These are phyloP conservation scores for Platycercus adscitus DNA, from an alignment of 2,113 vertebrate species.

Conservation along the genomic window DNA sequence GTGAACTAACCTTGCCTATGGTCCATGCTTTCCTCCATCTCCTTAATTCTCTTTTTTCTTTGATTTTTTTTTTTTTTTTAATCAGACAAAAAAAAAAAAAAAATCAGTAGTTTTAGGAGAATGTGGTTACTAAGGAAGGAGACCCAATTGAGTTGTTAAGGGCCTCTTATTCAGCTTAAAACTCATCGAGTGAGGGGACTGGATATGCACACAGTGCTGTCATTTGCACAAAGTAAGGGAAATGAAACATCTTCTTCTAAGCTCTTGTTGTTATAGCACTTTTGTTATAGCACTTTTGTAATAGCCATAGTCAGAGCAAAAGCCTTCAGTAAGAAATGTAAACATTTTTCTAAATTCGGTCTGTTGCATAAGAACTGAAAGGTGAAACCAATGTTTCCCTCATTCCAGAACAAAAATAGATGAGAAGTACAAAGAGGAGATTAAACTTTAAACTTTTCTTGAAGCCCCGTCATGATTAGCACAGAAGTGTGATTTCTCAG, in stretches of 20 bases:
- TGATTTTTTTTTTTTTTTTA: background rate
- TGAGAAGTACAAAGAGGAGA: background rate
- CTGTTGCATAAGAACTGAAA: slow-evolving; percentile 16
- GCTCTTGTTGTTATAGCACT: background rate
- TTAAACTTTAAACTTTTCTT: background rate
- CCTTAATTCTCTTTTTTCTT: background rate
- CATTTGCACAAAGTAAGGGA: background rate
- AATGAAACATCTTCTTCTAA: background rate
- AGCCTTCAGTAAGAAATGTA: slow-evolving; percentile 26
- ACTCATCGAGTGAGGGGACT: background rate
- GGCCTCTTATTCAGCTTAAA: background rate
- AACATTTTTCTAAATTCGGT: slow-evolving; percentile 35
- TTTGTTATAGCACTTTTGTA: background rate
- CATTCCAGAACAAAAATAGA: slow-evolving; percentile 17
- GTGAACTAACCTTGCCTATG: background rate
- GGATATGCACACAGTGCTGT: background rate
- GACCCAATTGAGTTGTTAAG: background rate
- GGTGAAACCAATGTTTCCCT: background rate
- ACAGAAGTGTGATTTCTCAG: background rate
- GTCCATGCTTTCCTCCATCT: background rate
- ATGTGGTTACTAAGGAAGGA: background rate
- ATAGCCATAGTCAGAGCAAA: background rate
- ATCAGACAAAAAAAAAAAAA: background rate
- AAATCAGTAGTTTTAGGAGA: background rate
- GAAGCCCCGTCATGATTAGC: background rate